Conservation (phyloP, 2,113 vertebrate genomes). For the Campylomormyrus numenius region DNA sequence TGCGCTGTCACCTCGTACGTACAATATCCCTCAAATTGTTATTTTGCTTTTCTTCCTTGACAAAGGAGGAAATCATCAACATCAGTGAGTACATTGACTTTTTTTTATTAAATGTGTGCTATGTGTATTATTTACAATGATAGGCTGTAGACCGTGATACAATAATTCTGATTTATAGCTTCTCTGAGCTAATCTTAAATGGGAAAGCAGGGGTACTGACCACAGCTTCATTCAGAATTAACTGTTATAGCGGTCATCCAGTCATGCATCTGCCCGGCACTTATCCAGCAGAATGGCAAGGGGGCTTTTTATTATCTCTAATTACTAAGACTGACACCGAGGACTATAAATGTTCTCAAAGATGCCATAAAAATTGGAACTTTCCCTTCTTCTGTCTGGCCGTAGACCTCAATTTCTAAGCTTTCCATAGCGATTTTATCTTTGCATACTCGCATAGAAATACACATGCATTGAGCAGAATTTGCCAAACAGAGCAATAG, state of each 20-base stretch:
- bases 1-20: not conserved
- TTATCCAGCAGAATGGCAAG: not conserved
- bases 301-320: not conserved
- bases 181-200: not conserved
- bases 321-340: not conserved
- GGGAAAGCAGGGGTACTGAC: not conserved
- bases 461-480: not conserved
- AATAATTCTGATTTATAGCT: not conserved
- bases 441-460: not conserved
- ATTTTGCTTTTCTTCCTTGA: not conserved
- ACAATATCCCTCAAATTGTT: not conserved
- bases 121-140: not conserved
- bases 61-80: not conserved
- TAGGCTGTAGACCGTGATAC: not conserved
- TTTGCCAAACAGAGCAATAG: not conserved
- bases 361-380: not conserved
- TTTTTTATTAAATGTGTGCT: not conserved
- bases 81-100: not conserved
- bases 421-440: not conserved
- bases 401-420: not conserved
- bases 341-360: not conserved
- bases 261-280: not conserved
- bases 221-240: not conserved
- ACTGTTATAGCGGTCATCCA: not conserved
- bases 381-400: not conserved